A percentile compares a stretch with the other conserved stretches of the same genome.
phyloP scores from a whole-genome alignment of 2,113 vertebrate species.

The Triplophysa dalaica region DNA sequence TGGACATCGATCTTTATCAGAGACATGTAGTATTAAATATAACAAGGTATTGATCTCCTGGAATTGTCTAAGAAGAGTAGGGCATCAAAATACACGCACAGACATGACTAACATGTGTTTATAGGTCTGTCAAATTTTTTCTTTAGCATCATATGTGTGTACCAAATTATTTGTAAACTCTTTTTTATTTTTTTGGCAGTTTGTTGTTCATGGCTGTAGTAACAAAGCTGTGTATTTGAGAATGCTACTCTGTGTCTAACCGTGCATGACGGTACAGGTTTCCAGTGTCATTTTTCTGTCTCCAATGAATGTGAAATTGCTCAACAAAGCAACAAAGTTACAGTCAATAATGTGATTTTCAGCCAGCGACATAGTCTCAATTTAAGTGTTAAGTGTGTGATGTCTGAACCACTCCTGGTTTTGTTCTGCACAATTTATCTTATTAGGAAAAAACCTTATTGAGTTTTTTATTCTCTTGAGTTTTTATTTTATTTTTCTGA shows the following conservation, averaged over 20 bases:
- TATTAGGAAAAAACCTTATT: too few species aligned
- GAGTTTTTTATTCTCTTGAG: too few species aligned
- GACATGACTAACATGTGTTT: not conserved
- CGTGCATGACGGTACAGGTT: too few species aligned
- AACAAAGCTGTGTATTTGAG: not conserved
- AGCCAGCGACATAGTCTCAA: too few species aligned
- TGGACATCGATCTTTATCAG: slow-evolving; percentile 66
- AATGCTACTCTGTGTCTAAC: too few species aligned
- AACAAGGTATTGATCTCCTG: slow-evolving; percentile 68
- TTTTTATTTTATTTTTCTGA: too few species aligned
- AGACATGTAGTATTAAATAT: slow-evolving; percentile 68
- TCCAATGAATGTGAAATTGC: too few species aligned
- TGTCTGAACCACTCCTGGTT: too few species aligned
- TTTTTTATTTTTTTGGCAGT: not conserved
- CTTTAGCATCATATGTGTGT: not conserved
- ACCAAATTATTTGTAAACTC: not conserved
- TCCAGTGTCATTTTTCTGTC: not conserved
- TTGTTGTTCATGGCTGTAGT: not conserved
- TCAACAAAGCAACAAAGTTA: too few species aligned
- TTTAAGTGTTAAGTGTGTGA: too few species aligned
- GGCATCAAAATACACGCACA: not conserved
- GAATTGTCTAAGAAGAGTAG: slow-evolving; percentile 73
- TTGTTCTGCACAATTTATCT: too few species aligned
- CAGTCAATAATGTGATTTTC: too few species aligned
- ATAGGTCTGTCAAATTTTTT: not conserved